A percentile compares a stretch with the other conserved stretches of the same genome.
Evolutionary conservation across 2,888 invertebrate species (phyloP).

Genomic region (Sabatieria punctata): DNA sequence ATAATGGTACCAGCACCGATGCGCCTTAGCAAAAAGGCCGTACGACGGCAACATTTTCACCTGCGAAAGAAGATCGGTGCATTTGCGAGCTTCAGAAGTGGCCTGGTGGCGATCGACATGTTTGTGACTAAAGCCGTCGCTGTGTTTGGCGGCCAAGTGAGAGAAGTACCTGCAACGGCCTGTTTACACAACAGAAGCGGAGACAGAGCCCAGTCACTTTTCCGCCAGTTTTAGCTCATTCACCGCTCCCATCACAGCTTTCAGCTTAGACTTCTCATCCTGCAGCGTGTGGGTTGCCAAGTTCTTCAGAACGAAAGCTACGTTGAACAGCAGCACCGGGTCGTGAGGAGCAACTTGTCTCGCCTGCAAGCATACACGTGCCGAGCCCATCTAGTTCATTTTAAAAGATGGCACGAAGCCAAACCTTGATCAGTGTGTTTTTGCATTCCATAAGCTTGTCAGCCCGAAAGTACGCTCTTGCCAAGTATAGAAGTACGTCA

Average conservation of each 20-base stretch:
- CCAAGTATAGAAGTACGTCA: conserved; percentile 83
- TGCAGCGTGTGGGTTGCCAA: conserved; percentile 76
- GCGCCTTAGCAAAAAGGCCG: too few relatives aligned
- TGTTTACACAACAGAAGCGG: conserved; percentile 3
- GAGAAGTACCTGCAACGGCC: conserved; percentile 51
- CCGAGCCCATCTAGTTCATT: not conserved
- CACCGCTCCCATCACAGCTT: conserved; percentile 74
- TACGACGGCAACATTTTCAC: too few relatives aligned
- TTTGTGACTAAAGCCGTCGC: conserved; percentile 39
- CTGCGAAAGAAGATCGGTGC: conserved; percentile 71
- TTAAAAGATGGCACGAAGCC: conserved; percentile 4
- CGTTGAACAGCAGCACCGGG: conserved; percentile 74
- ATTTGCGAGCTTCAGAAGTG: conserved; percentile 44
- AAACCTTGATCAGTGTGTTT: conserved; percentile 50
- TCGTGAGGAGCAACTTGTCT: conserved; percentile 84
- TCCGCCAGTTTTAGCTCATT: conserved; percentile 82
- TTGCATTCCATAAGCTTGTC: conserved; percentile 75
- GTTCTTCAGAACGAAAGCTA: conserved; percentile 75
- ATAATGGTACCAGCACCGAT: too few relatives aligned
- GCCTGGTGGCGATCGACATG: conserved; percentile 16
- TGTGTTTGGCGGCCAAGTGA: conserved; percentile 55
- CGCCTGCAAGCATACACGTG: conserved; percentile 41
- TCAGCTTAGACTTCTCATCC: conserved; percentile 77
- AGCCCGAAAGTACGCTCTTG: conserved; percentile 75
- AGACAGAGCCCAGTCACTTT: conserved; percentile 42